Base-by-base conservation (phyloP, 2,797 vertebrate genomes). In the Bothrops alternatus region DNA sequence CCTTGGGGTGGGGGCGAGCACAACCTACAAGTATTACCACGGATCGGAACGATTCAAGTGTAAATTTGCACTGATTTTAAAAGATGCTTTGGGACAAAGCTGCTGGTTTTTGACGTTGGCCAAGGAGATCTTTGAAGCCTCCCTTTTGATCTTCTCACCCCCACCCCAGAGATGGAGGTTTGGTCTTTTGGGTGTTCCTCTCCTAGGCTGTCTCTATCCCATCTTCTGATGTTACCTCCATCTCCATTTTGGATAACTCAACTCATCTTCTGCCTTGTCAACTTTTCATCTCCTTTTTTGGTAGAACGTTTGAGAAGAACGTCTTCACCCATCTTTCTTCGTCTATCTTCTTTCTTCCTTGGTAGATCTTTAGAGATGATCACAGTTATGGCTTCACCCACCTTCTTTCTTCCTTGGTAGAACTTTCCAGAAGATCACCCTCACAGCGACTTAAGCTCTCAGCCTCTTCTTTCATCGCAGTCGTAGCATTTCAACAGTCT, bases 51-150 rank as follows among this genome's bases (percentile, higher is more conserved):
- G 18, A 32, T 53, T 96, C 95, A 97, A 95, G 96, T 96, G 95
- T 97, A 95, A 96, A 95, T 97, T 97, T 97, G 97, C 97, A 97
- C 97, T 97, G 96, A 96, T 97, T 95, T 95, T 93, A 28, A 94
- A 88, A 91, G 96, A 96, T 95, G 96, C 95, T 95, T 96, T 92
- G 96, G 96, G 96, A 97, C 96, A 95, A 96, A 95, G 94, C 96
- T 90, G 92, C 95, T 91, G 96, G 91, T 94, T 95, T 42, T 96
- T 93, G 91, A 96, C 93, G 93, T 94, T 90, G 96, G 95, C 93
- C 95, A 94, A 53, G 50, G 50, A 53, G 50, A 53, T 53, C 50
- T 53, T 53, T 53, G 50, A 53, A 53, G 2, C 50, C 50, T 53
- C 50, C 50, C 50, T 53, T 53, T 8, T 10, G 50, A 53, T 53